These are phyloP conservation scores for Glaucomys volans DNA, from an alignment of 2,113 vertebrate species.

Conservation along the genomic window DNA sequence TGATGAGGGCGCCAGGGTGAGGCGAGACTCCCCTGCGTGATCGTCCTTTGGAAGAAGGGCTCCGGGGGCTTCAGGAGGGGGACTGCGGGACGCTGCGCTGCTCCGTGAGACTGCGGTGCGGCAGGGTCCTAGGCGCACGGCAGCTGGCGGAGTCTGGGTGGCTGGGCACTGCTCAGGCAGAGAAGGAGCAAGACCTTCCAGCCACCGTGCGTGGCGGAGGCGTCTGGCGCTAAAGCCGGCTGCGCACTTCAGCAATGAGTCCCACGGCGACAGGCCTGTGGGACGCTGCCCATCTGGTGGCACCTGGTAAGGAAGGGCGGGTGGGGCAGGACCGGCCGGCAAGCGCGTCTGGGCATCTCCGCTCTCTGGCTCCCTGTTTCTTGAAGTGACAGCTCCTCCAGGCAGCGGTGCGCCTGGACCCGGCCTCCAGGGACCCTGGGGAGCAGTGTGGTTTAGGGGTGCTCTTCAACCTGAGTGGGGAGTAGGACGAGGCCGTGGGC, in stretches of 20 bases:
- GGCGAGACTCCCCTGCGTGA: conserved; percentile 96
- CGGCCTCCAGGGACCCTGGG: conserved; percentile 93
- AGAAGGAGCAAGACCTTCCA: conserved; percentile 97
- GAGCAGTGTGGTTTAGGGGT: conserved; percentile 98
- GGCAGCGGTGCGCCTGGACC: conserved; percentile 92
- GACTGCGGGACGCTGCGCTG: conserved; percentile 96
- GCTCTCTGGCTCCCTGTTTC: conserved; percentile 93
- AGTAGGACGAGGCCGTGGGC: conserved; percentile 98
- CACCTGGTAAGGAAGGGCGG: conserved; percentile 77
- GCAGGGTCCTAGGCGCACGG: conserved; percentile 94
- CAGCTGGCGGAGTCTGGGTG: conserved; percentile 99
- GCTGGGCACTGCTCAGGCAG: conserved; percentile 97
- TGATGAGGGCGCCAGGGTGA: conserved; percentile 96
- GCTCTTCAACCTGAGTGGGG: conserved; percentile 98
- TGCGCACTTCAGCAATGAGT: conserved; percentile 98
- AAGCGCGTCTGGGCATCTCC: conserved; percentile 92
- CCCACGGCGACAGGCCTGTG: conserved; percentile 97
- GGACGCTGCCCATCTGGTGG: conserved; percentile 92
- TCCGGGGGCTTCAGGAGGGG: conserved; percentile 93
- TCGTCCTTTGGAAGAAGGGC: conserved; percentile 95
- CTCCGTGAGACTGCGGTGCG: conserved; percentile 97
- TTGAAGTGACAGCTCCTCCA: conserved; percentile 94
- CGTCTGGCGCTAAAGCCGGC: conserved; percentile 97
- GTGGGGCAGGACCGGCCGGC: conserved; percentile 84
- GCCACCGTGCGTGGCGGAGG: conserved; percentile 98